Percentiles rank a stretch among this genome's conserved stretches.
Conservation (phyloP, 2,888 invertebrate species). For the Argyresthia albistria region DNA sequence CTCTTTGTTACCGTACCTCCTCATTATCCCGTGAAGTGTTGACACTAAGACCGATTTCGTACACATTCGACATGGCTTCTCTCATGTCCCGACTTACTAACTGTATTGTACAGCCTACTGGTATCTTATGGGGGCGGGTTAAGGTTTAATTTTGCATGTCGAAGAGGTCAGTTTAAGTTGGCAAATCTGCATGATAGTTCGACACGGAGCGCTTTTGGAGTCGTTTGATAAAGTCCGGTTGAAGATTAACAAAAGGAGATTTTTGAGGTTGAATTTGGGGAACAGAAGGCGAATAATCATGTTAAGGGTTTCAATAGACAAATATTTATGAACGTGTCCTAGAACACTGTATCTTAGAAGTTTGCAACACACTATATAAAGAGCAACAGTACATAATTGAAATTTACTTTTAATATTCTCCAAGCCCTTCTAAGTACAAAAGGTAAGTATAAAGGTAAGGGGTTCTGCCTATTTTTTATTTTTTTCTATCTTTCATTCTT, state of each 20-base stretch:
- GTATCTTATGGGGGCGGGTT: conserved; percentile 11
- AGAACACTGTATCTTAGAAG: no score
- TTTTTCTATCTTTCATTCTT: no score
- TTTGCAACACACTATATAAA: no score
- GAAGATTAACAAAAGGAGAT: conserved; percentile 5
- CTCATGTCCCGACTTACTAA: conserved; percentile 35
- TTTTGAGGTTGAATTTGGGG: neutral
- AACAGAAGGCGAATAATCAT: neutral
- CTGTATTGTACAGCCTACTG: conserved; percentile 10
- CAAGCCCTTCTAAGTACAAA: no score
- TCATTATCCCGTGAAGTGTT: conserved; percentile 58
- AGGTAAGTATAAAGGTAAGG: no score
- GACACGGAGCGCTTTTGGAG: conserved; percentile 18
- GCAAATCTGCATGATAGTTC: neutral
- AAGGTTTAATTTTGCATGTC: conserved; percentile 19
- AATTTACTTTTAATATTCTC: no score
- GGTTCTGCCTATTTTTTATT: no score
- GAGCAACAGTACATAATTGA: no score
- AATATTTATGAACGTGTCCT: no score
- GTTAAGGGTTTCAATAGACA: no score
- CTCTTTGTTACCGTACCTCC: conserved; percentile 25
- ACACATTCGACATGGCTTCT: conserved; percentile 50
- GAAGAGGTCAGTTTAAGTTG: neutral
- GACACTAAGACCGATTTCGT: conserved; percentile 66
- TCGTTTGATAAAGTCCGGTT: conserved; percentile 31